These are phyloP conservation scores for Escarpia spicata DNA, from an alignment of 2,888 invertebrate genomes.

Conservation along the genomic window DNA sequence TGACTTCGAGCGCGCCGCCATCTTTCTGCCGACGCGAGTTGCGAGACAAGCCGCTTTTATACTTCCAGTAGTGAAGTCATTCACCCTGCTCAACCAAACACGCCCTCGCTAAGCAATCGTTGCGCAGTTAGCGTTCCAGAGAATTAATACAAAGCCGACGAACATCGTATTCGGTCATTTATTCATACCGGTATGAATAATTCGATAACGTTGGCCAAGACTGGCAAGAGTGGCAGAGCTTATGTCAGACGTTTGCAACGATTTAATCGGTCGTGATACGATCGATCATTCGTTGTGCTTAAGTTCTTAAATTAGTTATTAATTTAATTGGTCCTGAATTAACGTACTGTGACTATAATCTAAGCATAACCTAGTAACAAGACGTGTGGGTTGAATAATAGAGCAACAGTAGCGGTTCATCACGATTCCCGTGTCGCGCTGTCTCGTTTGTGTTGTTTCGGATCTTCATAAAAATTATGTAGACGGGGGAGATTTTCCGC, in stretches of 20 bases:
- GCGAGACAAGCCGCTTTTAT: not conserved
- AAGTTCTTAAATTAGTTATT: no score
- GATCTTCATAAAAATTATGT: no score
- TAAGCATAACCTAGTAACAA: no score
- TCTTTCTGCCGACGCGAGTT: not conserved
- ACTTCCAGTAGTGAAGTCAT: constrained; percentile 4
- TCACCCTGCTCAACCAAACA: not conserved
- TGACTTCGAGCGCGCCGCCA: not conserved
- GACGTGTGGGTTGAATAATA: no score
- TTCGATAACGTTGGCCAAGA: not conserved
- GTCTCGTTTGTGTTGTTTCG: no score
- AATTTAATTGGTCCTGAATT: no score
- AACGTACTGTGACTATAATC: no score
- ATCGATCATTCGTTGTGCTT: not conserved
- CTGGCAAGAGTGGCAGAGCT: not conserved
- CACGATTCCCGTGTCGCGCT: no score
- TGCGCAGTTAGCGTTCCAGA: not conserved
- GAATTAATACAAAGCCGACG: not conserved
- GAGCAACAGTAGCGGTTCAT: no score
- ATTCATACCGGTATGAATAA: not conserved
- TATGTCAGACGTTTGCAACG: not conserved
- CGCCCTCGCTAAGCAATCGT: not conserved
- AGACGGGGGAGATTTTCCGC: no score
- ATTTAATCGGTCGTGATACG: not conserved
- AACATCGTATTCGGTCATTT: not conserved